phyloP scores from a whole-genome alignment of 2,797 vertebrate genomes.

The Momotus momota region DNA sequence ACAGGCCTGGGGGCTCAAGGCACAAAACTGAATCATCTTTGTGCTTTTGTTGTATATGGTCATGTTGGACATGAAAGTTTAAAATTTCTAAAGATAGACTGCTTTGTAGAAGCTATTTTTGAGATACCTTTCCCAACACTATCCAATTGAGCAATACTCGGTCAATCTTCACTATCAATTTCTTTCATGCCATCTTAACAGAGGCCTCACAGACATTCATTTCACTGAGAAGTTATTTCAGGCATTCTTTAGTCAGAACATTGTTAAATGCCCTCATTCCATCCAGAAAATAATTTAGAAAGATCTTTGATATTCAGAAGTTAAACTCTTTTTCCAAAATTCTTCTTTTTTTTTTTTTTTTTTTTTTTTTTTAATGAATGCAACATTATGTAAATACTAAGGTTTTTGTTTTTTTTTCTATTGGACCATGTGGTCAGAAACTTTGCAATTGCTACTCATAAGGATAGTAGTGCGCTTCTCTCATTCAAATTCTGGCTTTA shows the following conservation, averaged over 20 bases:
- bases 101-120: not conserved
- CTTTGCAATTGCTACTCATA: not conserved
- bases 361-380: not conserved
- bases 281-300: not conserved
- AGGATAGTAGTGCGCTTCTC: not conserved
- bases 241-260: not conserved
- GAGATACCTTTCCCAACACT: not conserved
- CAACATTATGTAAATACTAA: not conserved
- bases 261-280: not conserved
- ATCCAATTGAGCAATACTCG: not conserved
- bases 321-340: not conserved
- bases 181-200: not conserved
- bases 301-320: not conserved
- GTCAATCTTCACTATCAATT: not conserved
- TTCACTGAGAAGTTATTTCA: not conserved
- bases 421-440: constrained; percentile 10
- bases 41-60: not conserved
- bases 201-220: not conserved
- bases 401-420: not conserved
- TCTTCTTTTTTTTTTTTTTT: not conserved
- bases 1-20: not conserved
- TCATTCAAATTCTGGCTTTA: not conserved
- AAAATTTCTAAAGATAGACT: not conserved
- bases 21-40: not conserved
- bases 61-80: not conserved